These are phyloP conservation scores for Pangasius djambal DNA, from an alignment of 2,797 vertebrate genomes.

Conservation along the genomic window DNA sequence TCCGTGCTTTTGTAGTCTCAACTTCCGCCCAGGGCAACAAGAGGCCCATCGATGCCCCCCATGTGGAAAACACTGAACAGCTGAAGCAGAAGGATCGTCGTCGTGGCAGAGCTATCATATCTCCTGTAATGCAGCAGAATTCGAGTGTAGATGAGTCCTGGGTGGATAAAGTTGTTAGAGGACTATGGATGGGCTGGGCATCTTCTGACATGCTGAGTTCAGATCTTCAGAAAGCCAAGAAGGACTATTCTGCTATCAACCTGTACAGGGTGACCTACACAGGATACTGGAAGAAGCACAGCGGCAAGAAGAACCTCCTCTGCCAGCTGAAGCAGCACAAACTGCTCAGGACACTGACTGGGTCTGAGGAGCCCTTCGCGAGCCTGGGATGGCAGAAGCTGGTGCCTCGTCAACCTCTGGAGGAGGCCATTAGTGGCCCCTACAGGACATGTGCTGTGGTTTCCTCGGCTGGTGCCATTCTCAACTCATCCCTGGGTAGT, in stretches of 20 bases:
- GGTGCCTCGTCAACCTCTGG: slow-evolving; percentile 74
- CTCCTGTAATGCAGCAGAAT: not conserved
- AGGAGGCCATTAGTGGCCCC: slow-evolving; percentile 67
- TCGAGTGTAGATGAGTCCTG: not conserved
- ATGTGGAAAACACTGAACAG: not conserved
- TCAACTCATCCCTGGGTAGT: slow-evolving; percentile 82
- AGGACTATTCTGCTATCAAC: slow-evolving; percentile 76
- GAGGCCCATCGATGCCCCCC: not conserved
- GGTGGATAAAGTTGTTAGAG: slow-evolving; percentile 70
- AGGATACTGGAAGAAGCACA: slow-evolving; percentile 62
- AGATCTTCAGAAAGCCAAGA: slow-evolving; percentile 79
- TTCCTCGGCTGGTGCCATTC: slow-evolving; percentile 84
- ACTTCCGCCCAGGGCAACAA: slow-evolving; percentile 63
- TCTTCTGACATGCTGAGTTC: slow-evolving; percentile 79
- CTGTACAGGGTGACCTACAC: slow-evolving; percentile 80
- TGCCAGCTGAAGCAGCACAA: slow-evolving; percentile 77
- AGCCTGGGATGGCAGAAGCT: slow-evolving; percentile 78
- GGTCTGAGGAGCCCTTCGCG: slow-evolving; percentile 81
- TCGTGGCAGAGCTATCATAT: not conserved
- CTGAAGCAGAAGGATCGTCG: not conserved
- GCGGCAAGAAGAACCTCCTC: slow-evolving; percentile 71
- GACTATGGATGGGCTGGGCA: slow-evolving; percentile 81
- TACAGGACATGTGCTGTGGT: slow-evolving; percentile 85
- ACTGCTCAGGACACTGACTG: slow-evolving; percentile 77
- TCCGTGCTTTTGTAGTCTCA: slow-evolving; percentile 58